phyloP scores from a whole-genome alignment of 2,113 vertebrate genomes.

The Onychorhynchus coronatus region DNA sequence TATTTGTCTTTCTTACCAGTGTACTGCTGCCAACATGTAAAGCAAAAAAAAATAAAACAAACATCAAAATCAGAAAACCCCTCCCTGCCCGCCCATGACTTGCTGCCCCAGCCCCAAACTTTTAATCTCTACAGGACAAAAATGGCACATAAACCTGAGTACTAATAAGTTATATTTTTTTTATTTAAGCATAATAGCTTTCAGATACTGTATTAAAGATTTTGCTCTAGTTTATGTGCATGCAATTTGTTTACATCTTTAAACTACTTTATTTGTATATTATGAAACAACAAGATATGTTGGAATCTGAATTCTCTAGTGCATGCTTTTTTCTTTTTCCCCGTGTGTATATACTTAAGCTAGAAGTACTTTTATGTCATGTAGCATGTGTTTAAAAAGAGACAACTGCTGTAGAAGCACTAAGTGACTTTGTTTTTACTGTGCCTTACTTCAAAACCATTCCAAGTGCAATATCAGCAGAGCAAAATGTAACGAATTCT shows the following conservation, averaged over 20 bases:
- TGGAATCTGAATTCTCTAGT: slow-evolving; percentile 63
- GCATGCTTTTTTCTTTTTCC: slow-evolving; percentile 63
- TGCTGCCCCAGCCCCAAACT: neutral
- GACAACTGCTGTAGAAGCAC: slow-evolving; percentile 70
- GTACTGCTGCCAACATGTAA: slow-evolving; percentile 35
- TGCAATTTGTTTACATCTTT: slow-evolving; percentile 75
- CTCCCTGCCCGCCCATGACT: neutral
- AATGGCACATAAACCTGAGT: slow-evolving; percentile 68
- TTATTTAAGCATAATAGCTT: slow-evolving; percentile 75
- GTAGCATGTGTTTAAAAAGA: slow-evolving; percentile 58
- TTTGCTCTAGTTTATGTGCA: slow-evolving; percentile 74
- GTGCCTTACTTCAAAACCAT: slow-evolving; percentile 68
- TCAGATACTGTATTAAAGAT: slow-evolving; percentile 72
- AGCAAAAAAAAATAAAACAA: neutral
- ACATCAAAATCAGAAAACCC: neutral
- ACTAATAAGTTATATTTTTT: slow-evolving; percentile 76
- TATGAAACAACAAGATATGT: slow-evolving; percentile 47
- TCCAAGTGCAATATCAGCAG: slow-evolving; percentile 73
- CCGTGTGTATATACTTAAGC: slow-evolving; percentile 67
- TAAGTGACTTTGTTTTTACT: slow-evolving; percentile 67
- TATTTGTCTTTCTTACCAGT: slow-evolving; percentile 36
- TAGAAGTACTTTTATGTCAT: slow-evolving; percentile 67
- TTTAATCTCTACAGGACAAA: slow-evolving; percentile 61
- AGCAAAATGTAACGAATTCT: slow-evolving; percentile 46
- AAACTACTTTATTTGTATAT: slow-evolving; percentile 72